phyloP scores from a whole-genome alignment of 2,797 vertebrate genomes.

The Choloepus didactylus region DNA sequence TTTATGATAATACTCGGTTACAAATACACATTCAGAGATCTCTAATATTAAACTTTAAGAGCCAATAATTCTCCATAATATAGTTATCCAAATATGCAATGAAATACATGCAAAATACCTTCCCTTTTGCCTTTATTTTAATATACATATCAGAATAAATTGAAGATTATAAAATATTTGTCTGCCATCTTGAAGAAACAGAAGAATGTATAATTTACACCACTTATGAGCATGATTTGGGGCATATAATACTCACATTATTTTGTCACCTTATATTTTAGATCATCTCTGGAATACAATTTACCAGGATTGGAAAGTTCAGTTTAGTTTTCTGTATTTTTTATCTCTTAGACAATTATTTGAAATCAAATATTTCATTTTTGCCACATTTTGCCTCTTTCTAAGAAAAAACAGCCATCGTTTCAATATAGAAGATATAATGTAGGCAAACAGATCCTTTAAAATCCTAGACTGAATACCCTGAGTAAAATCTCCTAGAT shows the following conservation, averaged over 20 bases:
- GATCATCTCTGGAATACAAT: background rate
- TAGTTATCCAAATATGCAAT: background rate
- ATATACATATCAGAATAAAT: background rate
- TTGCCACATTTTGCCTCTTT: background rate
- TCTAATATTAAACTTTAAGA: conserved; percentile 15
- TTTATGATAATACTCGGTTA: background rate
- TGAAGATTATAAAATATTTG: background rate
- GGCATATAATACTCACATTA: conserved; percentile 5
- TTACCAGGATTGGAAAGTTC: background rate
- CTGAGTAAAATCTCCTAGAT: background rate
- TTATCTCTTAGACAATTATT: conserved; percentile 32
- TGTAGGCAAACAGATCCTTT: background rate
- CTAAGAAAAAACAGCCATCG: background rate
- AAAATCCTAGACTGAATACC: background rate
- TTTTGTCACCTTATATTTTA: conserved; percentile 8
- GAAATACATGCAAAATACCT: background rate
- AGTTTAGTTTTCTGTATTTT: background rate
- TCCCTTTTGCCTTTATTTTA: conserved; percentile 29
- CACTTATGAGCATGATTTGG: background rate
- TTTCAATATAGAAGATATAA: background rate
- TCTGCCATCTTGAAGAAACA: background rate
- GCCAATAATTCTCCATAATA: background rate
- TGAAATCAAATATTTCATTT: background rate
- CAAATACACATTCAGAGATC: background rate
- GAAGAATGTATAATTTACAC: background rate